Base-by-base conservation (phyloP, 2,113 vertebrate genomes). In the Ardeotis arabs region DNA sequence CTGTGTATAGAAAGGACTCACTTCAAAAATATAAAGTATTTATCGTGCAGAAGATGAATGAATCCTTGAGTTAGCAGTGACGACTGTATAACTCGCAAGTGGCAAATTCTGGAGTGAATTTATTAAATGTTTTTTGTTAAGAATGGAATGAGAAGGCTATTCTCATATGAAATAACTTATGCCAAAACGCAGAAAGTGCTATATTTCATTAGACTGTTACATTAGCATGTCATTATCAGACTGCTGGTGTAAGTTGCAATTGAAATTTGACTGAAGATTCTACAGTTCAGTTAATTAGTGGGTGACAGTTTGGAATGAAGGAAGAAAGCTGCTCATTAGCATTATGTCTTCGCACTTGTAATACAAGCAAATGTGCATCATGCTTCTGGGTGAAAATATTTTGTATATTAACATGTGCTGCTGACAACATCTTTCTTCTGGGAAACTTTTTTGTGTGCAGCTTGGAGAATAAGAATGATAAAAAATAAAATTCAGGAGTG, bases 181-280 rank as follows among this genome's bases (percentile, higher is more conserved):
- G 59, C 81, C 70, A 92, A 92, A 95, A 85, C 28, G 47, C 47
- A 69, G 47, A 55, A 85, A 92, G 67, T 45, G n/a, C 74, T 85
- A 69, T 78, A 69, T 95, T 86, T 95, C 60, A 37, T 95, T 84
- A 84, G 77, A 24, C 62, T 91, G 29, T 53, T 91, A 33, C 4
- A 84, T 84, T 80, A 85, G 58, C 39, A 12, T 83, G 74, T 94
- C 70, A 66, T 89, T 95, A 81, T 92, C 91, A 91, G 81, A 56
- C 70, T 83, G 44, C 77, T 84, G 85, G 37, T 95, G 52, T 75
- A 87, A 91, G 80, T 68, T 72, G 89, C 47, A 16, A 47, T 33
- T 90, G 83, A 90, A 92, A 87, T 94, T 69, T 91, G 63, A 83
- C 50, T 89, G 75, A 96, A 58, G 75, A 83, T 92, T 94, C 70